Conservation (phyloP, 2,888 invertebrate genomes). For the Stenchaetothrips biformis region DNA sequence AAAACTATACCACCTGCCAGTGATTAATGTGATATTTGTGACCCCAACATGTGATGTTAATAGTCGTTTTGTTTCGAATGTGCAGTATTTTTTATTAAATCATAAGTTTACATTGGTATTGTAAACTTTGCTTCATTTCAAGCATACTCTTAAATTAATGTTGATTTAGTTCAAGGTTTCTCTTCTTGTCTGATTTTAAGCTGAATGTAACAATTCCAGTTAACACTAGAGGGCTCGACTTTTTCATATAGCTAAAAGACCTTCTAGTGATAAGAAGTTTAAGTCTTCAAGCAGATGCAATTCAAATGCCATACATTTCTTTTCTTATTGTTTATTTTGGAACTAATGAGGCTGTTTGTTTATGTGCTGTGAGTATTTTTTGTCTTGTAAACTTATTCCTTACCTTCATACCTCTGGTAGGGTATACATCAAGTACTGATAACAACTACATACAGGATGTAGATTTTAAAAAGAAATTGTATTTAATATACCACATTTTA, state of each 20-base stretch:
- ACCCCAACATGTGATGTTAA: conserved; percentile 12
- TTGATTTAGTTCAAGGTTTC: too few species aligned
- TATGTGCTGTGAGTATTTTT: neutral
- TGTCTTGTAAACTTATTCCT: too few species aligned
- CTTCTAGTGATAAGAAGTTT: too few species aligned
- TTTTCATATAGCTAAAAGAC: too few species aligned
- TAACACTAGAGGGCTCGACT: neutral
- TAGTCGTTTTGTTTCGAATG: conserved; percentile 13
- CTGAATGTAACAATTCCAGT: neutral
- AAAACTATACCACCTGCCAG: neutral
- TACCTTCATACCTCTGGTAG: too few species aligned
- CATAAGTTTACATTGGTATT: neutral
- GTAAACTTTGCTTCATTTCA: neutral
- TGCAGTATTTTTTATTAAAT: conserved; percentile 12
- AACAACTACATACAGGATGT: too few species aligned
- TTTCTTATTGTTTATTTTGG: neutral
- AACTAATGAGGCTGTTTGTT: neutral
- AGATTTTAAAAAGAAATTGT: too few species aligned
- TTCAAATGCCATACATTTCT: neutral
- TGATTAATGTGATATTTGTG: conserved; percentile 18
- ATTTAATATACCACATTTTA: too few species aligned
- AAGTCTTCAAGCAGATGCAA: neutral
- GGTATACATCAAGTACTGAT: too few species aligned
- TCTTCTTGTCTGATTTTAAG: neutral
- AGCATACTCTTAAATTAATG: too few species aligned